Percentiles rank a stretch among this genome's conserved stretches.
These are phyloP conservation scores for Coelopa pilipes DNA, from an alignment of 2,888 invertebrate species.

Conservation along the genomic window DNA sequence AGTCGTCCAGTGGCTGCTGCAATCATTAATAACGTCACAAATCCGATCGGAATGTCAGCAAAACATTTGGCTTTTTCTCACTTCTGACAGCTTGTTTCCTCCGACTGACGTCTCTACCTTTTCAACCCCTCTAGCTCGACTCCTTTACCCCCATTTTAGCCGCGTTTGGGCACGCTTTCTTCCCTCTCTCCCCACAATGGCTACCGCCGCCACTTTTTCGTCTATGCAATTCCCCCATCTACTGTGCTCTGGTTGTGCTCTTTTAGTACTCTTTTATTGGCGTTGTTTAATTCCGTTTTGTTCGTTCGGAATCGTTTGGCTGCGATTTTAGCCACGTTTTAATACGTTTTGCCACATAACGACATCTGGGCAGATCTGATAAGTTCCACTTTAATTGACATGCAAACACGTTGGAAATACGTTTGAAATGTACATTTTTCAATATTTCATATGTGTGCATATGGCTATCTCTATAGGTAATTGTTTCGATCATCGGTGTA, in stretches of 20 bases:
- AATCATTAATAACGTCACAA: constrained; percentile 32
- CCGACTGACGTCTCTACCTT: not conserved
- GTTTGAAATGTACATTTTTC: not conserved
- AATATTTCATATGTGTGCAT: not conserved
- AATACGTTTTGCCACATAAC: constrained; percentile 28
- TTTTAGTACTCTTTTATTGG: not conserved
- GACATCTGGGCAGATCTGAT: constrained; percentile 31
- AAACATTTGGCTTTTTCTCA: constrained; percentile 3
- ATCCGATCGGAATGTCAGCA: constrained; percentile 20
- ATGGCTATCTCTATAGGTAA: not conserved
- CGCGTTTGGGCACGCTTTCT: not conserved
- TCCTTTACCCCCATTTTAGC: constrained; percentile 11
- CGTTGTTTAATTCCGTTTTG: not conserved
- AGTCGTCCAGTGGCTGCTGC: constrained; percentile 2
- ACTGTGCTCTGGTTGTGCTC: not conserved
- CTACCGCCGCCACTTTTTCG: not conserved
- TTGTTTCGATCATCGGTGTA: not conserved
- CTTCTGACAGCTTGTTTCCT: not conserved
- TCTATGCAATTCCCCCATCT: not conserved
- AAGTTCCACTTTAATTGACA: constrained; percentile 22
- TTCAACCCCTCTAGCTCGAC: not conserved
- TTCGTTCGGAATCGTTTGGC: not conserved
- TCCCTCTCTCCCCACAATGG: too few relatives aligned
- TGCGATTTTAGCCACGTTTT: not conserved
- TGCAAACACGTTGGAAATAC: constrained; percentile 24